These are phyloP conservation scores for Rhyacophila evoluta DNA, from an alignment of 2,888 invertebrate species.

Conservation along the genomic window DNA sequence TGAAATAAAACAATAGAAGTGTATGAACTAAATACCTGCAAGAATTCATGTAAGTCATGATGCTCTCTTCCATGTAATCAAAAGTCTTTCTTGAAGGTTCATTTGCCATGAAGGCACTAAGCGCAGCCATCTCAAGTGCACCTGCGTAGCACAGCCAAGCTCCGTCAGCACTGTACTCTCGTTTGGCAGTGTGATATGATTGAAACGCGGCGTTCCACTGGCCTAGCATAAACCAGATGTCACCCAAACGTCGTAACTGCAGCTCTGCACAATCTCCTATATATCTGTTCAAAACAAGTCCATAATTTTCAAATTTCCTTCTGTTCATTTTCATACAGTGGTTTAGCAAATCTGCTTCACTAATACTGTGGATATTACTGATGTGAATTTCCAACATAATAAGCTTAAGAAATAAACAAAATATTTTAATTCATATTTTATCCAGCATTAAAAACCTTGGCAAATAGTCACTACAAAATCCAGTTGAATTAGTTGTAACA, in stretches of 20 bases:
- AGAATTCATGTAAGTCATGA: constrained; percentile 88
- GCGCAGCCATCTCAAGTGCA: constrained; percentile 95
- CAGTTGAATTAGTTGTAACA: no score
- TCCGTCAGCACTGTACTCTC: constrained; percentile 96
- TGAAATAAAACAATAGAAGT: not conserved
- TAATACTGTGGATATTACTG: no score
- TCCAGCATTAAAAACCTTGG: no score
- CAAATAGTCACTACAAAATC: no score
- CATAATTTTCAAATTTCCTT: no score
- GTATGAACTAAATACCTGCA: constrained; percentile 76
- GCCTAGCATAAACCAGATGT: constrained; percentile 96
- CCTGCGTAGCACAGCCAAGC: constrained; percentile 98
- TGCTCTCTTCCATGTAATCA: constrained; percentile 95
- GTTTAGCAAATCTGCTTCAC: no score
- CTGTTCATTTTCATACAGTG: no score
- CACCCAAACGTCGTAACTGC: constrained; percentile 92
- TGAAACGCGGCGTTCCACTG: constrained; percentile 93
- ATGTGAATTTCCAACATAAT: no score
- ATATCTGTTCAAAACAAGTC: constrained; percentile 76
- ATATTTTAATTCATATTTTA: no score
- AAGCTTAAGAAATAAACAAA: no score
- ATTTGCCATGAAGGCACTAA: constrained; percentile 91
- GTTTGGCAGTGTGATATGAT: constrained; percentile 95
- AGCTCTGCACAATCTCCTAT: constrained; percentile 89
- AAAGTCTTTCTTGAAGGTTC: constrained; percentile 82